Evolutionary conservation across 2,888 invertebrate species (phyloP), one percentile per base, ranked within the genome.

Genomic region (Agonopterix alstromeriana): DNA sequence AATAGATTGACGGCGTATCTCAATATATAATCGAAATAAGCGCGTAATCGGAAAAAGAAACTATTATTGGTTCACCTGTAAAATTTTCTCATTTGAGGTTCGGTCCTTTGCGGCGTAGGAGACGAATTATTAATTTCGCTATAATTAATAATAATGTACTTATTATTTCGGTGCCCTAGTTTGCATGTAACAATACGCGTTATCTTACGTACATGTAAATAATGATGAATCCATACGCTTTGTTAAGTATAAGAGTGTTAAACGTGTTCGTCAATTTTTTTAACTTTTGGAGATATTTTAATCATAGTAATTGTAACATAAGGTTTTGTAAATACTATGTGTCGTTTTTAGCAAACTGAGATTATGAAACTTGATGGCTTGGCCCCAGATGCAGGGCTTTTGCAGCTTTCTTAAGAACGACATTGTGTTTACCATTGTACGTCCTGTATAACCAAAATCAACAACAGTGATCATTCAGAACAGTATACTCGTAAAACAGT

Each of bases 201-300:
- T 82, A 74, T 71, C 62, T 72, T 70, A 70, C 67, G 68, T 79
- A 79, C 70, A 65, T 86, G 84, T 87, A 87, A 79, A 87, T 86
- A 87, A 27, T 57, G 67, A 86, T 76, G 87, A 87, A 88, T 87
- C 88, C 84, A 86, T 86, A 85, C 87, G 87, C 87, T 88, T 88
- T 87, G 78, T 73, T 86, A 85, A 83, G 45, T 74, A 72, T 86
- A 87, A 86, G 87, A 73, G 83, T 83, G 82, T 83, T 85, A 75
- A 66, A 82, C 83, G 84, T 86, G 85, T 88, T 85, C 86, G 82
- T 86, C 83, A 74, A 77, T 81, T 86, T 85, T 27, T 79, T 81
- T 76, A 77, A 82, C 77, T 76, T 81, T 83, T 82, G 77, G 81
- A 81, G 77, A 73, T 79, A 77, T 77, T 73, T 68, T 67, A 67